These are phyloP conservation scores for Anthonomus grandis DNA, from an alignment of 1,140 invertebrate species.

Conservation along the genomic window DNA sequence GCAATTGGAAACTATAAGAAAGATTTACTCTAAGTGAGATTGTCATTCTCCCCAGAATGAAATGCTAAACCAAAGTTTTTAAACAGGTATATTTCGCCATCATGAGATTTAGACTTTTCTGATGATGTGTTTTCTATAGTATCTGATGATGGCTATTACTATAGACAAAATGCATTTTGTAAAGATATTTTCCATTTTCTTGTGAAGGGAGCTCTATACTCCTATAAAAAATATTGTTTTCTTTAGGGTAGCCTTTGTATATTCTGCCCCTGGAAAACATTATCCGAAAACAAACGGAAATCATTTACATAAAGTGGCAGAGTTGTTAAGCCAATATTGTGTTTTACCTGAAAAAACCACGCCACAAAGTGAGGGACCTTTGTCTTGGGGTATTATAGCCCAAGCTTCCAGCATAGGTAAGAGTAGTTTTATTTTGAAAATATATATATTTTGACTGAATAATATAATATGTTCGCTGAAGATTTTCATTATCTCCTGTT, in stretches of 20 bases:
- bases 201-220: background rate
- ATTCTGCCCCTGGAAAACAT: conserved; percentile 80
- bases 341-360: conserved; percentile 53
- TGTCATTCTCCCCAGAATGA: no score
- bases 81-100: conserved; percentile 1
- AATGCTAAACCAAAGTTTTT: no score
- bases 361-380: conserved; percentile 52
- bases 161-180: no score
- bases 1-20: no score
- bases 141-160: no score
- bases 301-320: conserved; percentile 70
- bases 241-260: conserved; percentile 76
- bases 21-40: no score
- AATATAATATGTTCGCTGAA: no score
- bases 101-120: no score
- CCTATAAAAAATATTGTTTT: background rate
- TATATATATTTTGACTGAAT: background rate
- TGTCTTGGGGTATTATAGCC: conserved; percentile 68
- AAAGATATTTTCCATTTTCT: background rate
- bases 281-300: conserved; percentile 57
- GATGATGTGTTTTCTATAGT: no score
- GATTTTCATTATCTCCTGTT: no score
- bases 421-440: no score
- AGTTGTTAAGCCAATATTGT: conserved; percentile 63
- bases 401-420: conserved; percentile 88